phyloP scores from a whole-genome alignment of 2,113 vertebrate genomes.

The Lethenteron reissneri region DNA sequence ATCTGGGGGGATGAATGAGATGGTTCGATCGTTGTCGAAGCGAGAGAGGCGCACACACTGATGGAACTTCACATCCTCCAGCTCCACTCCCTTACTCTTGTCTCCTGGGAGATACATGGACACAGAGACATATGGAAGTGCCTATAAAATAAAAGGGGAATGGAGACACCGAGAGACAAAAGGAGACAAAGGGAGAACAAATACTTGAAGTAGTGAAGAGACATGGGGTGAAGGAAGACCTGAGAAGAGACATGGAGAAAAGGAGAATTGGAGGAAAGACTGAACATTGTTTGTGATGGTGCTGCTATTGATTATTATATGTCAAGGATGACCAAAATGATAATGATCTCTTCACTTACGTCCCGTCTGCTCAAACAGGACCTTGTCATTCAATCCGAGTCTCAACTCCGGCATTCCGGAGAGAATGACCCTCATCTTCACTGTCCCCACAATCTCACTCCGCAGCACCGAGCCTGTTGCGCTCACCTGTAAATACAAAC shows the following conservation, averaged over 20 bases:
- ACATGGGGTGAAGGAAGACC: not conserved
- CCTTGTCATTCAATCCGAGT: conserved; percentile 61
- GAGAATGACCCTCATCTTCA: conserved; percentile 59
- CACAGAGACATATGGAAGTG: not conserved
- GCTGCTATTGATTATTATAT: too few species aligned
- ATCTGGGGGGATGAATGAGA: conserved; percentile 44
- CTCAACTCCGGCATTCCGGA: conserved; percentile 73
- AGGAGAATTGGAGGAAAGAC: not conserved
- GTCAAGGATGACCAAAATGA: too few species aligned
- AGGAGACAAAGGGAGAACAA: not conserved
- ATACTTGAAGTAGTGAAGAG: not conserved
- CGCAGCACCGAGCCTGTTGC: conserved; percentile 46
- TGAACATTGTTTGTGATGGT: too few species aligned
- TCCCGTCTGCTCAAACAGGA: conserved; percentile 67
- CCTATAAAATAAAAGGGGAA: not conserved
- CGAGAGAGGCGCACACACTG: conserved; percentile 46
- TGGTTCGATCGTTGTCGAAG: conserved; percentile 45
- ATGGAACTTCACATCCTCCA: conserved; percentile 48
- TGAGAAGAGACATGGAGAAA: not conserved
- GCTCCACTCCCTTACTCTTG: conserved; percentile 18
- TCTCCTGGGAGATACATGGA: not conserved
- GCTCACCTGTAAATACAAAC: conserved; percentile 30
- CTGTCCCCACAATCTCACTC: conserved; percentile 55
- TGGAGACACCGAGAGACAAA: not conserved
- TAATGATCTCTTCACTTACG: conserved; percentile 25